Percentiles rank a stretch among this genome's conserved stretches.
phyloP scores from a whole-genome alignment of 2,113 vertebrate genomes.

The Cebidichthys violaceus region DNA sequence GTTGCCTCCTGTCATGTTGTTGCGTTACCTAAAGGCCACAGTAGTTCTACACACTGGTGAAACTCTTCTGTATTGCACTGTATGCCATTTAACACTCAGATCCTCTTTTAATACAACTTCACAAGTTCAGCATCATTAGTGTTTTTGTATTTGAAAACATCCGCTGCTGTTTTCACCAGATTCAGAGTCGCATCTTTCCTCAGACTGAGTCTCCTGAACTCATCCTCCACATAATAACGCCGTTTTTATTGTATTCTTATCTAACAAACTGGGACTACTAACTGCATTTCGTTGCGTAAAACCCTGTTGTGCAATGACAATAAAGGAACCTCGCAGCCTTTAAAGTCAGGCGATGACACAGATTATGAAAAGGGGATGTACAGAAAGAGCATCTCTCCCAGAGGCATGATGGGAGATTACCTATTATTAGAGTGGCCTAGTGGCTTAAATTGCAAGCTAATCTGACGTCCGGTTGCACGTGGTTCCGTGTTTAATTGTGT shows the following conservation, averaged over 20 bases:
- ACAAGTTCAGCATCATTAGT: too few species aligned
- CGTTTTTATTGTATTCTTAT: neutral
- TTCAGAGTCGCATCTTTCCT: neutral
- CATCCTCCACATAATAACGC: neutral
- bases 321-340: neutral
- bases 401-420: constrained; percentile 41
- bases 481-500: constrained; percentile 15
- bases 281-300: neutral
- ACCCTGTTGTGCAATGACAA: neutral
- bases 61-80: too few species aligned
- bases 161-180: too few species aligned
- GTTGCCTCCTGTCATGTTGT: too few species aligned
- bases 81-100: too few species aligned
- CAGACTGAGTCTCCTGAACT: too few species aligned
- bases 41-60: too few species aligned
- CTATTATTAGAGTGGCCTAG: constrained; percentile 67
- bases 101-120: too few species aligned
- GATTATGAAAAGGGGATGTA: constrained; percentile 9
- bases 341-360: neutral
- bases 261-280: neutral
- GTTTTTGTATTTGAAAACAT: neutral
- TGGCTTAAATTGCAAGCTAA: constrained; percentile 63
- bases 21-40: too few species aligned
- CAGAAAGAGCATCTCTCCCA: constrained; percentile 28
- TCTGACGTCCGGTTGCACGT: constrained; percentile 38